Conservation (phyloP, 2,113 vertebrate species). For the Hyperopisus bebe region DNA sequence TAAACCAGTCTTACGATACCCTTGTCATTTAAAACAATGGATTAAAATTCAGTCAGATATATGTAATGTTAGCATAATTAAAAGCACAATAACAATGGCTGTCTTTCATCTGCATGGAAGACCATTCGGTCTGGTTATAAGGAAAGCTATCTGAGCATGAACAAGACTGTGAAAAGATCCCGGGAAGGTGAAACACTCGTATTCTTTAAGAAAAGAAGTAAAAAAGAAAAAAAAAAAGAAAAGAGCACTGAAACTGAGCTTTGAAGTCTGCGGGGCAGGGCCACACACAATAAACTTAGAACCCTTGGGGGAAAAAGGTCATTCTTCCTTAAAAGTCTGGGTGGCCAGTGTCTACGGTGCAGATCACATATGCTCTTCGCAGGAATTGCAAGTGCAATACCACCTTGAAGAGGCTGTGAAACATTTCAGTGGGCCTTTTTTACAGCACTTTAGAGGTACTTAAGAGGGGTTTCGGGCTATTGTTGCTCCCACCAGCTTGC, state of each 20-base stretch:
- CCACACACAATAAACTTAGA: conserved; percentile 20
- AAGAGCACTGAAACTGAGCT: conserved; percentile 17
- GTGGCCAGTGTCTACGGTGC: conserved; percentile 1
- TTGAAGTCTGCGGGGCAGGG: conserved; percentile 9
- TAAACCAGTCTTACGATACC: not conserved
- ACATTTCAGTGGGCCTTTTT: conserved; percentile 20
- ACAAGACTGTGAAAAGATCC: conserved; percentile 30
- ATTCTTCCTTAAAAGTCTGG: conserved; percentile 21
- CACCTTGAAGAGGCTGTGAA: conserved; percentile 13
- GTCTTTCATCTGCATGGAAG: not conserved
- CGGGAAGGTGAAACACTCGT: conserved; percentile 10
- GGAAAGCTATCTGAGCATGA: conserved; percentile 9
- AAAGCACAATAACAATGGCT: conserved; percentile 3
- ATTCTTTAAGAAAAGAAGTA: conserved; percentile 9
- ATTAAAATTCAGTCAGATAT: not conserved
- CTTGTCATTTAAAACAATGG: not conserved
- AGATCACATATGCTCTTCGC: conserved; percentile 5
- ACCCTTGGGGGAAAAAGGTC: conserved; percentile 12
- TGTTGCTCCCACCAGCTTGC: conserved; percentile 18
- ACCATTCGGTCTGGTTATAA: conserved; percentile 2
- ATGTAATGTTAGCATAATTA: not conserved
- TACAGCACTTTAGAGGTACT: conserved; percentile 21
- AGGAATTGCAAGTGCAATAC: conserved; percentile 16
- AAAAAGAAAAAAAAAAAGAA: not conserved
- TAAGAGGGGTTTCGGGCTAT: not conserved